Conservation (phyloP, 2,113 vertebrate genomes). For the Pygoscelis antarcticus region DNA sequence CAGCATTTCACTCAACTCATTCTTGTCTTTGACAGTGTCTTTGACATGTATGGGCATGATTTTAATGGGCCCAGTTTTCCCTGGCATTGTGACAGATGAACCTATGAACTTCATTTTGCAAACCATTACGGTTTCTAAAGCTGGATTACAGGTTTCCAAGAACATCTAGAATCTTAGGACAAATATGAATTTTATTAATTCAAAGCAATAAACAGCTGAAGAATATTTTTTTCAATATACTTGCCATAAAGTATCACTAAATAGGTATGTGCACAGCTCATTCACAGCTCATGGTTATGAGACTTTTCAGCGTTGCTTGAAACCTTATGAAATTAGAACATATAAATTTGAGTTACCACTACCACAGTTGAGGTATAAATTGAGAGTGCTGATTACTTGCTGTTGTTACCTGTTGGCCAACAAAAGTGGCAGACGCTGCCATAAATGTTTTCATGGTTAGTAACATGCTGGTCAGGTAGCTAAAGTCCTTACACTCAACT, state of each 20-base stretch:
- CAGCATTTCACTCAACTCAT: not conserved
- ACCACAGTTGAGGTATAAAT: not conserved
- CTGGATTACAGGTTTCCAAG: not conserved
- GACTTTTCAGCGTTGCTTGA: not conserved
- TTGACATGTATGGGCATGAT: not conserved
- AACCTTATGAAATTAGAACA: not conserved
- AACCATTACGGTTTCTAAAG: not conserved
- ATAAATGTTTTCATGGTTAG: not conserved
- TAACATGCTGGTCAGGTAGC: not conserved
- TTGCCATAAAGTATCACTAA: not conserved
- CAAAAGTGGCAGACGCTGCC: not conserved
- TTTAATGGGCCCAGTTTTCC: not conserved
- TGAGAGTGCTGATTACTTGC: not conserved
- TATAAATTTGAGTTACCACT: not conserved
- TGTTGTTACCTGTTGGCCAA: not conserved
- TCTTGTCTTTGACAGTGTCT: not conserved
- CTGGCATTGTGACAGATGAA: slow-evolving; percentile 1
- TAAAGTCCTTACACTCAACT: not conserved
- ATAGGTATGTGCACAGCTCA: not conserved
- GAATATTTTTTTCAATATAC: not conserved
- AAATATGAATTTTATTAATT: not conserved
- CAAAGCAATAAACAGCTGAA: not conserved
- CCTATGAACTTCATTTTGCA: not conserved
- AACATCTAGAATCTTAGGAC: not conserved
- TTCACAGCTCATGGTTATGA: not conserved